Conservation (phyloP, 2,797 vertebrate genomes). For the Enteromius thamalakanensis region DNA sequence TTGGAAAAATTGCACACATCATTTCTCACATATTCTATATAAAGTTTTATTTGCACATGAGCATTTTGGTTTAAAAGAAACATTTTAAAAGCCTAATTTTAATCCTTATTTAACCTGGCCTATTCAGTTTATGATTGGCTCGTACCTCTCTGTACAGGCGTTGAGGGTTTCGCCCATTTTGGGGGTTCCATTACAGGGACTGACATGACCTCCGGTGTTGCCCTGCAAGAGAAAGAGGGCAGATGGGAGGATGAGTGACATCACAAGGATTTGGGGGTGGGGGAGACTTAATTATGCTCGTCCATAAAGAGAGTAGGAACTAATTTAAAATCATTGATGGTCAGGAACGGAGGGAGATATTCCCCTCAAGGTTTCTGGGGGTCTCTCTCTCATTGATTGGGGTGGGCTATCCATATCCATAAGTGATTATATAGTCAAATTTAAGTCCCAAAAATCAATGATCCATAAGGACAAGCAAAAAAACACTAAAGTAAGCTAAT, state of each 20-base stretch:
- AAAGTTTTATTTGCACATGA: not conserved
- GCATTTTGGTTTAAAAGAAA: not conserved
- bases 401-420: not conserved
- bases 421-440: slow-evolving; percentile 49
- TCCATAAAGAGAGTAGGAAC: slow-evolving; percentile 52
- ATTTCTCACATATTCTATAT: not conserved
- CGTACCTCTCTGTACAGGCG: slow-evolving; percentile 59
- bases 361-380: slow-evolving; percentile 65
- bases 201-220: slow-evolving; percentile 62
- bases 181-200: slow-evolving; percentile 64
- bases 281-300: slow-evolving; percentile 64
- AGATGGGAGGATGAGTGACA: slow-evolving; percentile 71
- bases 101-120: not conserved
- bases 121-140: not conserved
- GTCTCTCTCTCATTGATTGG: slow-evolving; percentile 6
- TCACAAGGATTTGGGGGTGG: slow-evolving; percentile 43
- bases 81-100: not conserved
- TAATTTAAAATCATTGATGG: slow-evolving; percentile 44
- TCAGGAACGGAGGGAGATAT: slow-evolving; percentile 65
- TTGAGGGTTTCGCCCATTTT: slow-evolving; percentile 61
- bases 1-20: not conserved
- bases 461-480: slow-evolving; percentile 2
- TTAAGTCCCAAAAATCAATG: slow-evolving; percentile 32
- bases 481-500: not conserved
- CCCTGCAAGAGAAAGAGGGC: slow-evolving; percentile 77